Conservation (phyloP, 2,113 vertebrate genomes). For the Myxocyprinus asiaticus region DNA sequence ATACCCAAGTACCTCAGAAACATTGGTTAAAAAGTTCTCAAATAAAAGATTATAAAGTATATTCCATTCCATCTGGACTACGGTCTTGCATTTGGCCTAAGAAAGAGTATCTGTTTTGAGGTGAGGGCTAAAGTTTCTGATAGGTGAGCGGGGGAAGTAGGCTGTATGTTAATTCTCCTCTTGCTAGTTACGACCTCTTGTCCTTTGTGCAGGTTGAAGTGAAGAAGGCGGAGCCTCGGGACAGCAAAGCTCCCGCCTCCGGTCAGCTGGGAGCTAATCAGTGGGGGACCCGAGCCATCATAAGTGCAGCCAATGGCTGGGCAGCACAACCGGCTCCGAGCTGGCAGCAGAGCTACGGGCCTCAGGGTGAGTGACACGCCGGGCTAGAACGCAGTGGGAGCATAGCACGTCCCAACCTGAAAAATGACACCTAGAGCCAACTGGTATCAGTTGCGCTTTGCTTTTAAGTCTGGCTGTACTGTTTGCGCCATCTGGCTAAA, state of each 20-base stretch:
- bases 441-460: conserved; percentile 36
- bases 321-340: conserved; percentile 90
- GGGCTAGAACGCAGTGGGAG: conserved; percentile 73
- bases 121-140: conserved; percentile 45
- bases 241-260: conserved; percentile 89
- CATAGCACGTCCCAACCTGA: conserved; percentile 68
- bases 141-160: conserved; percentile 39
- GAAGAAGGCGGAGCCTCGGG: conserved; percentile 95
- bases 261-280: conserved; percentile 89
- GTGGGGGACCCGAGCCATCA: conserved; percentile 92
- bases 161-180: conserved; percentile 68
- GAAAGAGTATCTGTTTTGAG: conserved; percentile 70
- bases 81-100: conserved; percentile 64
- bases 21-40: conserved; percentile 72
- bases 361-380: conserved; percentile 86
- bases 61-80: conserved; percentile 58
- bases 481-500: conserved; percentile 46
- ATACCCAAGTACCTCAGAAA: conserved; percentile 88
- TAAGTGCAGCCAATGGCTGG: conserved; percentile 96
- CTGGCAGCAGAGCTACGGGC: conserved; percentile 94
- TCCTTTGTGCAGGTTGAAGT: conserved; percentile 97
- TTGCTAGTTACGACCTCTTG: conserved; percentile 73
- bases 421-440: conserved; percentile 46
- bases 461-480: conserved; percentile 34
- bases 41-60: conserved; percentile 50